Evolutionary conservation across 92 coral and sea anemone species (phyloP).

Genomic region (Meandrina meandrites): DNA sequence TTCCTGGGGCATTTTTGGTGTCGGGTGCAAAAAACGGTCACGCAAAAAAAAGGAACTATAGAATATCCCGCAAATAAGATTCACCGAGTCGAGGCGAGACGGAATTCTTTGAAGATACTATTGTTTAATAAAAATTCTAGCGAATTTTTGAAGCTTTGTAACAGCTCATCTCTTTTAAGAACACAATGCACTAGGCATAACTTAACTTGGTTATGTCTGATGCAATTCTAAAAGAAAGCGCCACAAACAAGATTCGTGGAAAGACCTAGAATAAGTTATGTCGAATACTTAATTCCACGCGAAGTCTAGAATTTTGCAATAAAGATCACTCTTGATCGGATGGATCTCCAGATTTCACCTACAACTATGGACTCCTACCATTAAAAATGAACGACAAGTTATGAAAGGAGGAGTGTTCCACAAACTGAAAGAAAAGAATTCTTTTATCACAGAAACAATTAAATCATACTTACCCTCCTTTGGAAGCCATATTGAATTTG

Average conservation of each 20-base stretch:
- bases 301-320: background rate
- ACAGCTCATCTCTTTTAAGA: background rate
- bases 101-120: no score
- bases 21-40: no score
- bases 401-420: background rate
- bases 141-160: no score
- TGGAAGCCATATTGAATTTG: slow-evolving; percentile 15
- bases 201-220: background rate
- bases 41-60: no score
- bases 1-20: no score
- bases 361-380: background rate
- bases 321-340: background rate
- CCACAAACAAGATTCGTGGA: background rate
- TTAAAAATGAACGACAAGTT: background rate
- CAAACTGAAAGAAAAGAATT: background rate
- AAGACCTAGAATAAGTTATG: background rate
- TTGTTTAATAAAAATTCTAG: no score
- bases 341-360: background rate
- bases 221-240: background rate
- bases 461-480: background rate
- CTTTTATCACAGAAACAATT: background rate
- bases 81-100: no score
- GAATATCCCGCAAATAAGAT: no score
- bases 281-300: background rate
- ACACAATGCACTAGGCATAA: background rate